Conservation (phyloP, 2,797 vertebrate genomes). For the Apogon hyalosoma region DNA sequence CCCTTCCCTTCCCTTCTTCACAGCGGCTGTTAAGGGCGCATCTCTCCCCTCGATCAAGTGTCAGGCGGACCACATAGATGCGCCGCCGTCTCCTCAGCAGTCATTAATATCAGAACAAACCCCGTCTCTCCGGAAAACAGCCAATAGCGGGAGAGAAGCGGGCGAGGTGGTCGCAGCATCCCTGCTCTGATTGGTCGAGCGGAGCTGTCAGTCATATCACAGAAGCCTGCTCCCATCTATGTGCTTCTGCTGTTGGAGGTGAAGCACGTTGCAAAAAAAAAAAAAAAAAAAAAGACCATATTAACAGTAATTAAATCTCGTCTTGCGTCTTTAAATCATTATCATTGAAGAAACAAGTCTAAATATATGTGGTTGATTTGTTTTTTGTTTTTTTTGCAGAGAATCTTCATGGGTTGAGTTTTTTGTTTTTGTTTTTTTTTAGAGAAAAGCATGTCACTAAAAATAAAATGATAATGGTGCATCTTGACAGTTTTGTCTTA, state of each 20-base stretch:
- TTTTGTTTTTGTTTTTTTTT: neutral
- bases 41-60: constrained; percentile 86
- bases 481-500: too few relatives aligned
- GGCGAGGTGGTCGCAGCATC: constrained; percentile 80
- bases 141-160: constrained; percentile 85
- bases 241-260: constrained; percentile 76
- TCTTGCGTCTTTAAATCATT: neutral
- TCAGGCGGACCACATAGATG: constrained; percentile 87
- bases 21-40: constrained; percentile 87
- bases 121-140: constrained; percentile 85
- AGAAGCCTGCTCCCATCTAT: constrained; percentile 55
- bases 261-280: constrained; percentile 75
- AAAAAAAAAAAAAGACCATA: constrained; percentile 68
- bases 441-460: too few relatives aligned
- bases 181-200: constrained; percentile 84
- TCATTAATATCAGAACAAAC: constrained; percentile 88
- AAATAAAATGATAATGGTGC: too few relatives aligned
- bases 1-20: constrained; percentile 80
- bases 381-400: neutral
- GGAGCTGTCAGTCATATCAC: constrained; percentile 85
- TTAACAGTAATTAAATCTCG: constrained; percentile 11
- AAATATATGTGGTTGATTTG: neutral
- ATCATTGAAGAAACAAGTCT: neutral
- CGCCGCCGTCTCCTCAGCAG: constrained; percentile 89
- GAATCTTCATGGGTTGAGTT: neutral